Evolutionary conservation across 2,888 invertebrate species (phyloP).

Genomic region (Serrognathus titanus): DNA sequence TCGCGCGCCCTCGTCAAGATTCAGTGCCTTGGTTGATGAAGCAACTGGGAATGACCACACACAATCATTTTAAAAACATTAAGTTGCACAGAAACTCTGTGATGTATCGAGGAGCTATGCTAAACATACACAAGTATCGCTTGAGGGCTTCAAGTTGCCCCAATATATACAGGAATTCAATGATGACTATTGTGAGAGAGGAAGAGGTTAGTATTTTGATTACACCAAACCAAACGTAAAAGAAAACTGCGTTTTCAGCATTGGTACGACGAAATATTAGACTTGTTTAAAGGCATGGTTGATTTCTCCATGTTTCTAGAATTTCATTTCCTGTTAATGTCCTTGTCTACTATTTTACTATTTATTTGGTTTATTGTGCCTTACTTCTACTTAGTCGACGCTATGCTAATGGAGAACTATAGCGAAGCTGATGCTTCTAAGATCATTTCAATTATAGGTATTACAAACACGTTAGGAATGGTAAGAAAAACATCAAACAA

Average conservation of each 20-base stretch:
- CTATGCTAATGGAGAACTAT: constrained; percentile 69
- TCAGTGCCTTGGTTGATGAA: constrained; percentile 52
- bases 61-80: constrained; percentile 69
- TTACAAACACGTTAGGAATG: constrained; percentile 89
- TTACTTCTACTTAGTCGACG: constrained; percentile 89
- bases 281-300: constrained; percentile 67
- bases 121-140: constrained; percentile 69
- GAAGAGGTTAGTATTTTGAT: background rate
- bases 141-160: constrained; percentile 87
- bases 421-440: constrained; percentile 71
- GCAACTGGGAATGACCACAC: constrained; percentile 55
- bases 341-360: constrained; percentile 80
- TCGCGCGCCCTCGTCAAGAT: constrained; percentile 30
- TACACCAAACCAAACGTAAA: background rate
- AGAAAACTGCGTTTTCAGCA: constrained; percentile 54
- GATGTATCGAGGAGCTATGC: constrained; percentile 85
- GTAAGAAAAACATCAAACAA: constrained; percentile 48
- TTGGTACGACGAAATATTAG: constrained; percentile 67
- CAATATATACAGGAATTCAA: constrained; percentile 82
- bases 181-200: constrained; percentile 56
- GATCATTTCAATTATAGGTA: constrained; percentile 81
- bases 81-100: constrained; percentile 76
- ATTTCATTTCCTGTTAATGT: constrained; percentile 74
- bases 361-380: constrained; percentile 95
- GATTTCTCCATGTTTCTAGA: constrained; percentile 78